Base-by-base conservation (phyloP, 2,113 vertebrate species). In the Dipodomys ordii region DNA sequence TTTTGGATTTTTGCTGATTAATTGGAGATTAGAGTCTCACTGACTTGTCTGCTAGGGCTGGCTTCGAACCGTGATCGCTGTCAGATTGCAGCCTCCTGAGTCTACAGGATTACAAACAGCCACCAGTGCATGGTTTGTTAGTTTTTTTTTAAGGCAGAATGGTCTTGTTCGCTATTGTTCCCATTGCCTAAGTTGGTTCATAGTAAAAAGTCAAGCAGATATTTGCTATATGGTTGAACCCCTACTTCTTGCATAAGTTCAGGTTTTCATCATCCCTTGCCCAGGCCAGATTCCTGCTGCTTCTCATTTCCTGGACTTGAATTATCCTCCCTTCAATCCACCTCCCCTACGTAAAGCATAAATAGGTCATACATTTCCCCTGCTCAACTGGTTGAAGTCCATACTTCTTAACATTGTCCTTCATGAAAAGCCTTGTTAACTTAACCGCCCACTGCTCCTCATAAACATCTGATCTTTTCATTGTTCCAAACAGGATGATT, bases 211-310 rank as follows among this genome's bases (percentile, higher is more conserved):
- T 73, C 82, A 88, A 86, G 65, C 27, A 90, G 83, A 6, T 53
- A 60, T 90, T 88, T 90, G 81, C 5, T 57, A 82, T 4, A 79
- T 78, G 83, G 72, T 62, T 18, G 88, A 71, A 82, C 88, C 3
- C 46, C 69, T 10, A 60, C 10, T 64, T 87, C 46, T 88, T 46
- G 32, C 3, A 20, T 90, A 93, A 94, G 10, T 82, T 90, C 32
- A 90, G 39, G 49, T 78, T 92, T 73, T 94, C 35, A 60, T 87
- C 49, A 84, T 92, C 39, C 89, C 62, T 81, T 79, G 32, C 46
- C 9, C 82, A 74, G 39, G 27, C 68, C 53, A 83, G 83, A 87
- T 77, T 23, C 73, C 19, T 46, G 23, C 64, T 46, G 7, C 35
- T 86, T 83, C 60, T 74, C 72, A 79, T 81, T 81, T 84, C n/a